Conservation (phyloP, 2,113 vertebrate species). For the Struthio camelus region DNA sequence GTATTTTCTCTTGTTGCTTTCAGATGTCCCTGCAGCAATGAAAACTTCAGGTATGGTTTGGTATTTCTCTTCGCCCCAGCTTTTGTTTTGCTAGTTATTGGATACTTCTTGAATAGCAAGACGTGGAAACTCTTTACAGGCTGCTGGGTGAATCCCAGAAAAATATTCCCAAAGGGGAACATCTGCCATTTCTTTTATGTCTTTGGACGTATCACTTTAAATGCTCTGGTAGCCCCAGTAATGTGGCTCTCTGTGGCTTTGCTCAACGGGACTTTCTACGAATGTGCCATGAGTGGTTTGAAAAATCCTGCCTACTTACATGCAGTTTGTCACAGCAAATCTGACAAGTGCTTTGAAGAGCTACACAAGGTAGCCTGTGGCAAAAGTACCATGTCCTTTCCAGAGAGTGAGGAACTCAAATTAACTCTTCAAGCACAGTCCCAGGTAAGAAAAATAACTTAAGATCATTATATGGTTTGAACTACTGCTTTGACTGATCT, state of each 20-base stretch:
- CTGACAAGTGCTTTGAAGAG: slow-evolving; percentile 77
- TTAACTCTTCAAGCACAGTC: slow-evolving; percentile 90
- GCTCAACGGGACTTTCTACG: slow-evolving; percentile 92
- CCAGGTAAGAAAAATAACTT: slow-evolving; percentile 81
- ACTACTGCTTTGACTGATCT: not conserved
- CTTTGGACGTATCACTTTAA: slow-evolving; percentile 72
- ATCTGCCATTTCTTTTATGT: slow-evolving; percentile 61
- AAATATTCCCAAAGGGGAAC: slow-evolving; percentile 68
- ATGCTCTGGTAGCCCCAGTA: slow-evolving; percentile 84
- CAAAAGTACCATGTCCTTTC: slow-evolving; percentile 74
- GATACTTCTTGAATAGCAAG: slow-evolving; percentile 83
- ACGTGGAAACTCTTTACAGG: slow-evolving; percentile 92
- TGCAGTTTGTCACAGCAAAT: slow-evolving; percentile 82
- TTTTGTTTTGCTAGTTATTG: slow-evolving; percentile 82
- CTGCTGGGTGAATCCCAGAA: slow-evolving; percentile 83
- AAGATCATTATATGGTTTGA: not conserved
- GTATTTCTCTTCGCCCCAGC: slow-evolving; percentile 89
- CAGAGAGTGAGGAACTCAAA: slow-evolving; percentile 81
- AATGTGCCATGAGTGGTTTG: slow-evolving; percentile 91
- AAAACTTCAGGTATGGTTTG: slow-evolving; percentile 86
- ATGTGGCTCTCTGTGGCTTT: slow-evolving; percentile 95
- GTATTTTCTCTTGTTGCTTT: slow-evolving; percentile 91
- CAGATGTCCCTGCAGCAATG: slow-evolving; percentile 89
- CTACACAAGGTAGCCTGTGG: slow-evolving; percentile 83
- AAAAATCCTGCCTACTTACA: slow-evolving; percentile 74